Evolutionary conservation across 1,140 invertebrate genomes (phyloP).

Genomic region (Potamilus streckersoni): DNA sequence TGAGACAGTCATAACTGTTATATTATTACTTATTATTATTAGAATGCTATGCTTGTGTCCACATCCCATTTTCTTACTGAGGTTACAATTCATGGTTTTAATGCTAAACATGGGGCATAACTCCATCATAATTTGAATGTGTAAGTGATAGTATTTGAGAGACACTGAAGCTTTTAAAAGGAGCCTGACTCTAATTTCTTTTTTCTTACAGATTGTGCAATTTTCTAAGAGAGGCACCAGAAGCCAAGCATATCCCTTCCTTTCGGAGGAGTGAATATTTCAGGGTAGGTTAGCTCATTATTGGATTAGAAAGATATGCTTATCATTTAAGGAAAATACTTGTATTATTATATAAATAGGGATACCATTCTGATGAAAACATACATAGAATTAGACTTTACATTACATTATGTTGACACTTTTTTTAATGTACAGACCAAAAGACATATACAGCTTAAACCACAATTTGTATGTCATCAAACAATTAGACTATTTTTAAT

Average conservation of each 20-base stretch:
- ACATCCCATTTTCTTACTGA: background rate
- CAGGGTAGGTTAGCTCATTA: background rate
- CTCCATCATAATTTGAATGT: background rate
- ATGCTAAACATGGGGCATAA: background rate
- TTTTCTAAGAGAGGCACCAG: constrained; percentile 15
- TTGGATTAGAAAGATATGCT: background rate
- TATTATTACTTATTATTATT: background rate
- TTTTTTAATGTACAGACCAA: no score
- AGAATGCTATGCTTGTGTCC: no score
- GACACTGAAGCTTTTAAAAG: background rate
- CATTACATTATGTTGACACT: no score
- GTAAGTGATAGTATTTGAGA: background rate
- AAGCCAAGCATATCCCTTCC: constrained; percentile 2
- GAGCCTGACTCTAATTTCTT: background rate
- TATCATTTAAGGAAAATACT: no score
- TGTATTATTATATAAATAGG: no score
- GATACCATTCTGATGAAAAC: no score
- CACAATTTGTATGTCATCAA: no score
- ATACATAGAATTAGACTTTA: no score
- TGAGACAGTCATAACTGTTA: no score
- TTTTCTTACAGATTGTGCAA: constrained; percentile 8
- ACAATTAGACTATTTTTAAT: no score
- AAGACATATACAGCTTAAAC: no score
- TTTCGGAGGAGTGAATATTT: constrained; percentile 15
- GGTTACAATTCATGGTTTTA: background rate